Evolutionary conservation across 2,113 vertebrate species (phyloP), one percentile per base, ranked within the genome.

Genomic region (Paradisaea rubra): DNA sequence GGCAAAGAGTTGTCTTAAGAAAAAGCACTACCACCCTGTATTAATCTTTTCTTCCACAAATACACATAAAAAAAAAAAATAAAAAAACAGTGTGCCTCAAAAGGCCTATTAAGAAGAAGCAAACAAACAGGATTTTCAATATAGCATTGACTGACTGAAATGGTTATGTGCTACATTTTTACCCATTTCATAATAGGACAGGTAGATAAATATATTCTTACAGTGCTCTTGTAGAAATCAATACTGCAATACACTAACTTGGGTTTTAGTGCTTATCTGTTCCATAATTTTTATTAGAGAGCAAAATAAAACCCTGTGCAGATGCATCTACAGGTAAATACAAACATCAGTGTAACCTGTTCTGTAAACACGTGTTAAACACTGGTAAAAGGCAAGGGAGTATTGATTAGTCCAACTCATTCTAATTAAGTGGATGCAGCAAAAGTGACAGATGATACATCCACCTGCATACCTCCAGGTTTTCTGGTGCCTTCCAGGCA

Each of bases 131-230:
- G 47, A 27, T 88, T 81, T 91, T 83, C 81, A 68, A 60, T 68
- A 49, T 0, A 39, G 13, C 28, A 63, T 9, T 56, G 74, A 86
- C 63, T 89, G 93, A 93, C 89, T 91, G 56, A 86, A 78, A 80
- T 56, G n/a, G 70, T 82, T 77, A 37, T 53, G 66, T 81, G 27
- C 28, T 39, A 57, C 52, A 68, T 88, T 94, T 94, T 84, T 93
- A 96, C 77, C 64, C 72, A 91, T 94, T 95, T 95, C 76, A 79
- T 84, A 91, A 81, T 4, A 94, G 41, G 80, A 77, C 78, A 88
- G 90, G 74, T 57, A 88, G 72, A 89, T 82, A 92, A 92, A 95
- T 85, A 81, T 37, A 88, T 86, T 91, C 80, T 91, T 83, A 88
- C 44, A 91, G 22, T 35, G 82, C 60, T 91, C 68, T 54, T 74